Percentiles rank a stretch among this genome's conserved stretches.
Conservation (phyloP, 2,113 vertebrate genomes). For the Lophochroa leadbeateri region DNA sequence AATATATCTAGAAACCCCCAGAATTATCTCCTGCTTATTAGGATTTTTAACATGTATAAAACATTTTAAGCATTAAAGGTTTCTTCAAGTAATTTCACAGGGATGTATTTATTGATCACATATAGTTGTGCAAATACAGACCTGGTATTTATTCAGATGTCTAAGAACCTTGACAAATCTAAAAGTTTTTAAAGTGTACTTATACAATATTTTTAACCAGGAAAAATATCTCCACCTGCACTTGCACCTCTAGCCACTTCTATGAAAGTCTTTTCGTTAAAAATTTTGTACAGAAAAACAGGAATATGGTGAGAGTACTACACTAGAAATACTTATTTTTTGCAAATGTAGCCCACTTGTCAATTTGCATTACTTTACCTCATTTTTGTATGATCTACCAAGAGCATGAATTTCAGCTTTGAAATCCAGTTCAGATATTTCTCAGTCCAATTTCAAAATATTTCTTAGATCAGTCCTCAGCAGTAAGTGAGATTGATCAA, state of each 20-base stretch:
- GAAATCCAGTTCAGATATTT: neutral
- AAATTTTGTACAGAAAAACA: fast-evolving
- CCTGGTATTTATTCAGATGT: neutral
- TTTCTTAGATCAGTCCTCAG: neutral
- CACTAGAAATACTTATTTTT: neutral
- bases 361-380: neutral
- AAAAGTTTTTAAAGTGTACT: neutral
- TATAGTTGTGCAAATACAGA: neutral
- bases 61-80: neutral
- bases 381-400: neutral
- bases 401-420: neutral
- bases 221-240: neutral
- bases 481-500: neutral
- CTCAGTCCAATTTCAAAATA: neutral
- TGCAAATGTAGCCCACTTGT: fast-evolving
- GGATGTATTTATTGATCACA: neutral
- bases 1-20: neutral
- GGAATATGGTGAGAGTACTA: neutral
- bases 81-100: neutral
- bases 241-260: neutral
- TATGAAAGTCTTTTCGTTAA: neutral
- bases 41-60: neutral
- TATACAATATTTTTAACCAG: fast-evolving
- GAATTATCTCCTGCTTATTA: neutral
- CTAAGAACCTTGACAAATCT: neutral